phyloP scores from a whole-genome alignment of 2,113 vertebrate species.

The Sialia sialis region DNA sequence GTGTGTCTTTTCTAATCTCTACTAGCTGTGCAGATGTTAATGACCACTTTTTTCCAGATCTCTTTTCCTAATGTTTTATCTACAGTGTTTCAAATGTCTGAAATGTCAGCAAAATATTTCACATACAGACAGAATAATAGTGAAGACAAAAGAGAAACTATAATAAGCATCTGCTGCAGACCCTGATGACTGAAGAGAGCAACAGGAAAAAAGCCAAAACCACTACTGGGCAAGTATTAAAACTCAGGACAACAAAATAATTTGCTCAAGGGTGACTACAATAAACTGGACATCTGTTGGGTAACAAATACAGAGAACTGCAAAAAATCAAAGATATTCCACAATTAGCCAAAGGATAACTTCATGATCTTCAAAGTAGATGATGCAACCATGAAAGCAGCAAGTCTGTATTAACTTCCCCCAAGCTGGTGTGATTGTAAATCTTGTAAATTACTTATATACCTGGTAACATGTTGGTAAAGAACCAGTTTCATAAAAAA shows the following conservation, averaged over 20 bases:
- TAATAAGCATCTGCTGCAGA: background rate
- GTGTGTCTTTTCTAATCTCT: background rate
- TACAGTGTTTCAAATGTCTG: background rate
- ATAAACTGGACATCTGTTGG: background rate
- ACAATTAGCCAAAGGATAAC: background rate
- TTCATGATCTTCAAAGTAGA: background rate
- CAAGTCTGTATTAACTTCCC: background rate
- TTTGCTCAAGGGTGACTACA: background rate
- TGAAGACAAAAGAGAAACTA: background rate
- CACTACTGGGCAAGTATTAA: background rate
- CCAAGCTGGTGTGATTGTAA: background rate
- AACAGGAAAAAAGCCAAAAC: background rate
- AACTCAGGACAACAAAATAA: background rate
- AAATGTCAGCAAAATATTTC: conserved; percentile 14
- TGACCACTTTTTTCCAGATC: background rate
- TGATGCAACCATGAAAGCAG: background rate
- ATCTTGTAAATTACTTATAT: background rate
- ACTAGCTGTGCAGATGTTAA: background rate
- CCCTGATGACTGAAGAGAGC: background rate
- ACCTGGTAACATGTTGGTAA: background rate
- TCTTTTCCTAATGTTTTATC: background rate
- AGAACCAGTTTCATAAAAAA: background rate
- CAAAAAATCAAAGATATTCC: background rate
- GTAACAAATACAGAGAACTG: background rate
- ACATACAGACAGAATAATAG: background rate